Conservation (phyloP, 2,113 vertebrate species). For the Ochotona princeps region DNA sequence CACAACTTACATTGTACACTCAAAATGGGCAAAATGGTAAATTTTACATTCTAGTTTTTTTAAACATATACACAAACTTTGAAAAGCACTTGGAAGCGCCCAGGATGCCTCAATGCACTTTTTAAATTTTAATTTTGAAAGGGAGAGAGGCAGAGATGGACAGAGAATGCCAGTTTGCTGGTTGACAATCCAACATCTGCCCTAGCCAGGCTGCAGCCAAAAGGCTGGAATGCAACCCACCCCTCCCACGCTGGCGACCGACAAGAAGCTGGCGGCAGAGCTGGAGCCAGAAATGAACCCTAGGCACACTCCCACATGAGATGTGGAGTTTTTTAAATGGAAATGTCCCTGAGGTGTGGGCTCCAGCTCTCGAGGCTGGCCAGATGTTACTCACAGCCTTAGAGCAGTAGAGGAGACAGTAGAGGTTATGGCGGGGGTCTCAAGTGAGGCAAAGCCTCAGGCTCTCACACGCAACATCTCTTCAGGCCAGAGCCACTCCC, state of each 20-base stretch:
- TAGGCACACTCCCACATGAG: background rate
- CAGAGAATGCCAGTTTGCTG: no score
- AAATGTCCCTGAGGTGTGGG: background rate
- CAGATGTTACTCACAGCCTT: background rate
- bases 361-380: background rate
- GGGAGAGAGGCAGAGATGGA: no score
- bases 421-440: background rate
- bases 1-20: background rate
- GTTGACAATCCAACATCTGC: no score
- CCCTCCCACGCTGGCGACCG: no score
- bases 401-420: no score
- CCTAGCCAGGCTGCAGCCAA: no score
- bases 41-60: background rate
- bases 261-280: no score
- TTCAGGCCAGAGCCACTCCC: fast-evolving
- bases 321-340: background rate
- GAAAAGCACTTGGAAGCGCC: background rate
- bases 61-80: background rate
- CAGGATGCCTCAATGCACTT: background rate
- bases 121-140: no score
- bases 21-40: background rate
- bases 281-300: no score
- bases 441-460: no score
- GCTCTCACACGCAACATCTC: background rate
- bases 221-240: no score